Base-by-base conservation (phyloP, 2,888 invertebrate species). In the Rotaria macrura region DNA sequence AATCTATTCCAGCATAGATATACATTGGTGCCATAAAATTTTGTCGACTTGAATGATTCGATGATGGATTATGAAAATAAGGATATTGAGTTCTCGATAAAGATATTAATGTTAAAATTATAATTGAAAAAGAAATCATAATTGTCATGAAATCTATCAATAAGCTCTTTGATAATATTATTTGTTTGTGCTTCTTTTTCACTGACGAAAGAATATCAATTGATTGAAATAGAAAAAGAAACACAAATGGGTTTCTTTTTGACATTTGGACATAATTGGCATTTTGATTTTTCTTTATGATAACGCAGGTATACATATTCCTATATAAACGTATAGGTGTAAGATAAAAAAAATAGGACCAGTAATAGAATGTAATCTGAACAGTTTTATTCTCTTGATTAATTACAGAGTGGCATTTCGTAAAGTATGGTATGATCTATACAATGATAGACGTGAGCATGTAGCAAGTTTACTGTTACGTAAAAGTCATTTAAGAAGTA, bases 401-500 rank as follows among this genome's bases (percentile, higher is more conserved):
- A 17, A 65, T 65, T 65, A 65, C 43, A 79, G 79, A 25, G 40
- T 79, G 79, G 79, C 79, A 79, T 79, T 79, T 43, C n/a, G 10
- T 25, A 79, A 79, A n/a, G 43, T 79, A 43, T 79, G 79, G 79
- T 79, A 43, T 43, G 43, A 79, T 79, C n/a, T 79, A 79, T 79
- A 40, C 20, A 38, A 79, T 79, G 10, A 43, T 79, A n/a, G 7
- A 43, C 79, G 43, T 79, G 43, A 79, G 25, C 79, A 79, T 79
- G 43, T 43, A 43, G 40, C n/a, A 79, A 79, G 79, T 79, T 25
- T 79, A 12, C 7, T n/a, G 20, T 79, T 79, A 79, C 40, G 43
- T 43, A 40, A 43, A 79, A 40, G 25, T 79, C 40, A 40, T 79
- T 43, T 79, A n/a, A 40, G 25, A 43, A 4, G 79, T n/a, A 79